A percentile compares a stretch with the other conserved stretches of the same genome.
Evolutionary conservation across 2,888 invertebrate species (phyloP).

Genomic region (Xestia c-nigrum): DNA sequence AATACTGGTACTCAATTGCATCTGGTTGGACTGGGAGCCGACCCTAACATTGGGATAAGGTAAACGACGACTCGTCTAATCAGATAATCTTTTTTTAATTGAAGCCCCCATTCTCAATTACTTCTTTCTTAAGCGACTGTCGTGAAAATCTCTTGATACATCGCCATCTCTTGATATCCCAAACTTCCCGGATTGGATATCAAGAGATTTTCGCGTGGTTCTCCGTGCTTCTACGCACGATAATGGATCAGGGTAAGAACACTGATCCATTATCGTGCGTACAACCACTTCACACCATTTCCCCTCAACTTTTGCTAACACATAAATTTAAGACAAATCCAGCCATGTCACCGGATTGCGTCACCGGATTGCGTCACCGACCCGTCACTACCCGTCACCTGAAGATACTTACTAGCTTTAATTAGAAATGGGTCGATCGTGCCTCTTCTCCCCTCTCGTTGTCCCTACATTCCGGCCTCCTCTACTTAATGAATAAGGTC

Average conservation of each 20-base stretch:
- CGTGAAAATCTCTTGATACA: neutral
- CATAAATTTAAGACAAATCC: neutral
- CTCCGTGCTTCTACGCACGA: too few species aligned
- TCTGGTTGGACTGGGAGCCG: neutral
- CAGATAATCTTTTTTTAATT: neutral
- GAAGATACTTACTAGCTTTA: slow-evolving; percentile 27
- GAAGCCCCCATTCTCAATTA: too few species aligned
- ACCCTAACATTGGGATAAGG: neutral
- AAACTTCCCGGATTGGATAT: too few species aligned
- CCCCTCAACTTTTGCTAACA: neutral
- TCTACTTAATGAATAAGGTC: slow-evolving; percentile 26
- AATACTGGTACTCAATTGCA: neutral
- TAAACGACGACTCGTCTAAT: neutral
- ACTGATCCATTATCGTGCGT: neutral
- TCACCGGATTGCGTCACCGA: slow-evolving; percentile 23
- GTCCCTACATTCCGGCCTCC: slow-evolving; percentile 42
- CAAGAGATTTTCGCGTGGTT: too few species aligned
- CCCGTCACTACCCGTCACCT: slow-evolving; percentile 24
- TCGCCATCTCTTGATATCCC: too few species aligned
- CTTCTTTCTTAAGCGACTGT: neutral
- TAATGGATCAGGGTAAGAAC: too few species aligned
- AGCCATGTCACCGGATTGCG: slow-evolving; percentile 3
- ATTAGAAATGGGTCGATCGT: slow-evolving; percentile 50
- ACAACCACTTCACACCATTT: neutral
- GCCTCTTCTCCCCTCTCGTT: slow-evolving; percentile 26